Evolutionary conservation across 2,888 invertebrate species (phyloP).

Genomic region (Hydrotaea diabolus): DNA sequence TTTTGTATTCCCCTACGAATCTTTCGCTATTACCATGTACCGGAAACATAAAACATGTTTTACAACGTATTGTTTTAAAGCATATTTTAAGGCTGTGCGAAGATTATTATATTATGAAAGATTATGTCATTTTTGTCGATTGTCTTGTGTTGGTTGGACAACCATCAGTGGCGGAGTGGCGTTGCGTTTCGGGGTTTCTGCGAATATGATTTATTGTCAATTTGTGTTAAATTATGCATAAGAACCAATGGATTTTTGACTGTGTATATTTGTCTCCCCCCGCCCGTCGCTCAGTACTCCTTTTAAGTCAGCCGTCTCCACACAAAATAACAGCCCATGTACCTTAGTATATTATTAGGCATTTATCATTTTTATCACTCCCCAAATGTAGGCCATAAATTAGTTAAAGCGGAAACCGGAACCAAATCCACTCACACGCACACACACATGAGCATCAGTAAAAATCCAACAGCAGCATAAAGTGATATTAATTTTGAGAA

Average conservation of each 20-base stretch:
- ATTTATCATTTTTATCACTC: conserved; percentile 64
- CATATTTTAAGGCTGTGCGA: conserved; percentile 16
- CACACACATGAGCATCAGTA: conserved; percentile 14
- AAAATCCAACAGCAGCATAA: conserved; percentile 13
- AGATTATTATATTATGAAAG: background rate
- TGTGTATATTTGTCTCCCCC: background rate
- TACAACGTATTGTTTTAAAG: conserved; percentile 22
- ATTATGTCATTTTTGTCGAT: conserved; percentile 36
- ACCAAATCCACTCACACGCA: conserved; percentile 3
- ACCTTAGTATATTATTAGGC: conserved; percentile 38
- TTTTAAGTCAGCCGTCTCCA: background rate
- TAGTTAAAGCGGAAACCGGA: conserved; percentile 47
- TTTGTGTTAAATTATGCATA: conserved; percentile 60
- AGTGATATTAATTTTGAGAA: conserved; percentile 48
- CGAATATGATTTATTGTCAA: conserved; percentile 61
- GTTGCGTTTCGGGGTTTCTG: background rate
- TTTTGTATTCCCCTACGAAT: background rate
- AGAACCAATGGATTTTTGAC: conserved; percentile 40
- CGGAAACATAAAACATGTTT: background rate
- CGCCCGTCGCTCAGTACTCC: no score
- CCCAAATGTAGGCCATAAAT: conserved; percentile 66
- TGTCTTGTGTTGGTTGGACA: background rate
- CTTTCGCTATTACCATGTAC: background rate
- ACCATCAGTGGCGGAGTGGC: background rate
- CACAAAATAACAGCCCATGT: conserved; percentile 8